Base-by-base conservation (phyloP, 2,888 invertebrate genomes). In the Osmoderma eremita region DNA sequence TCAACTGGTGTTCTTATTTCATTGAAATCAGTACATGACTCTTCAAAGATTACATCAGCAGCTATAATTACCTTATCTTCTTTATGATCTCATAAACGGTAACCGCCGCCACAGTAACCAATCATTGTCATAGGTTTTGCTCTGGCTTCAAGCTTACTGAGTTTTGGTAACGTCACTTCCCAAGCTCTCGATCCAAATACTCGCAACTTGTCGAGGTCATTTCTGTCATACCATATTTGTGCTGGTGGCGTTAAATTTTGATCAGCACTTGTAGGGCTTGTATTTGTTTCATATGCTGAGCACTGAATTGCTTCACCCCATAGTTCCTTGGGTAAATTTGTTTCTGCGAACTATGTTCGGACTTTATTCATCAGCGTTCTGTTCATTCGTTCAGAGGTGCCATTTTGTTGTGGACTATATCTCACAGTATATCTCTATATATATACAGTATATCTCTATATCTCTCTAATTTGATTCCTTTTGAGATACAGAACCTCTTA, bases 31-130 rank as follows among this genome's bases (percentile, higher is more conserved):
- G 39, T 54, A 17, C 67, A 38, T 42, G 39, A 64, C 62, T 73
- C 74, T 62, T 73, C 63, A 49, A 75, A 73, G 64, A 6, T 69
- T 17, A 75, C 73, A 70, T 75, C 71, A 69, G 70, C 62, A 41
- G 50, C 2, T 3, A 4, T 4, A 13, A 42, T 42, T 4, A 73
- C 69, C 71, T 68, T 18, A 54, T 75, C 67, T 49, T 51, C 68
- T 13, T 68, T 39, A 17, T 13, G 54, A 71, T 73, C 61, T 69
- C 71, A 73, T 48, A 73, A 38, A 63, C 72, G 53, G 18, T 73
- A 75, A 12, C 71, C 74, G 36, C 15, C 58, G 63, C 63, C 63
- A 61, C 18, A 62, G 58, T 74, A 75, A 45, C 73, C 73, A 20
- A 75, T 67, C 73, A 73, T 71, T 67, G 68, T 71, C 15, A 48